Evolutionary conservation across 2,888 invertebrate genomes (phyloP), one percentile per base, ranked within the genome.

Genomic region (Rhingia rostrata): DNA sequence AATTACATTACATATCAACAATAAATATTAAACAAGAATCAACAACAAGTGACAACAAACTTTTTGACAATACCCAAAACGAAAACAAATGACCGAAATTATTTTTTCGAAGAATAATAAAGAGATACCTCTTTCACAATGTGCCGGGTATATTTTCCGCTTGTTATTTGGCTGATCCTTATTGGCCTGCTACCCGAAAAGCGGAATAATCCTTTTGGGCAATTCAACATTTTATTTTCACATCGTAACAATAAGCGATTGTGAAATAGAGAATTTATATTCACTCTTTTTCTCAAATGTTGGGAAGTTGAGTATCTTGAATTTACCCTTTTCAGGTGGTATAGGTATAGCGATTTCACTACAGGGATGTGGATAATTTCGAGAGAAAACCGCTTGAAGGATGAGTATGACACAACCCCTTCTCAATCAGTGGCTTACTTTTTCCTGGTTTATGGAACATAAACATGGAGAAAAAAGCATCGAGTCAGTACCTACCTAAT

Each of bases 1-100:
- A 80, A 73, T 64, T 58, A 75, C 37, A 53, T 51, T 12, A 41
- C 81, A 45, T 22, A 61, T 67, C 73, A 54, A 79, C 53, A 73
- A 22, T 10, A 10, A 35, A 56, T 35, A 22, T 39, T 64, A 45
- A 37, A 37, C 45, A 12, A 47, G 58, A 80, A 70, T 12, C 10
- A 49, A 41, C 43, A 35, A 53, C 45, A 67, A 77, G 39, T 61
- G 70, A 77, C 70, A 66, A 45, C 53, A 53, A 77, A 77, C 64
- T 70, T 82, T 70, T 70, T 47, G 53, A 7, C 53, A 66, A 49
- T 2, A 22, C 30, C 9, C 58, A 35, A 61, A 82, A 77, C 60
- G 77, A 72, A 70, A 70, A 77, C 72, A 82, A 77, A 72, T 77
- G 74, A 61, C 66, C 66, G 9, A 49, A 72, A 39, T 14, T 35